Percentiles rank a stretch among this genome's conserved stretches.
Conservation (phyloP, 2,113 vertebrate genomes). For the Planiliza haematocheilus region DNA sequence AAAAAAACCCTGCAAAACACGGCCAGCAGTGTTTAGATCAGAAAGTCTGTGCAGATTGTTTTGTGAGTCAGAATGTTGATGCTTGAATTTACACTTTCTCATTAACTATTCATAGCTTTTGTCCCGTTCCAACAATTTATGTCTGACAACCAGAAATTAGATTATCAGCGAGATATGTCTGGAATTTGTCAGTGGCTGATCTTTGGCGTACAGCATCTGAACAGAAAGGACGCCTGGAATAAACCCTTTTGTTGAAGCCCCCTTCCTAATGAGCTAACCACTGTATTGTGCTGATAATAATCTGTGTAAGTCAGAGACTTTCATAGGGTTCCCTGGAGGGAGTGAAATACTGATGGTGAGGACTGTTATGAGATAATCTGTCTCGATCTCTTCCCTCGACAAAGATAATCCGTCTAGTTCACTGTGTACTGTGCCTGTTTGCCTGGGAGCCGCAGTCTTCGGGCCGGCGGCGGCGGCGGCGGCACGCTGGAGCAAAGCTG, state of each 20-base stretch:
- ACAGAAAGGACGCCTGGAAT: conserved; percentile 47
- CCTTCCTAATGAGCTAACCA: conserved; percentile 52
- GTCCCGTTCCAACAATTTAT: conserved; percentile 55
- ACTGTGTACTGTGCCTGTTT: conserved; percentile 65
- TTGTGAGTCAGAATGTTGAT: conserved; percentile 36
- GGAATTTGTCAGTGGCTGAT: conserved; percentile 44
- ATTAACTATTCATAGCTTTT: conserved; percentile 62
- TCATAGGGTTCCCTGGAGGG: conserved; percentile 72
- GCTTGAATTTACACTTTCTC: conserved; percentile 50
- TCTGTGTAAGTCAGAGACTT: conserved; percentile 69
- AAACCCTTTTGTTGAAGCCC: conserved; percentile 63
- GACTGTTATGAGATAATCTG: conserved; percentile 78
- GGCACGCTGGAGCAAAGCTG: conserved; percentile 59
- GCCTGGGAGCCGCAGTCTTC: conserved; percentile 62
- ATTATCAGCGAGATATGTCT: conserved; percentile 62
- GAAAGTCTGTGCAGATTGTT: conserved; percentile 30
- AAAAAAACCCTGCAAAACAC: conserved; percentile 19
- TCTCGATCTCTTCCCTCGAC: conserved; percentile 80
- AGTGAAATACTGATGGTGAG: conserved; percentile 75
- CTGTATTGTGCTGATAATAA: conserved; percentile 63
- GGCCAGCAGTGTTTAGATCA: conserved; percentile 37
- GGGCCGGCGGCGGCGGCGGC: conserved; percentile 38
- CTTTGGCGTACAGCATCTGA: conserved; percentile 53
- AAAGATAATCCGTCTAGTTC: conserved; percentile 83
- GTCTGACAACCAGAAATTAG: conserved; percentile 65